A percentile compares a stretch with the other conserved stretches of the same genome.
Conservation (phyloP, 2,113 vertebrate genomes). For the Microcebus griseorufus region DNA sequence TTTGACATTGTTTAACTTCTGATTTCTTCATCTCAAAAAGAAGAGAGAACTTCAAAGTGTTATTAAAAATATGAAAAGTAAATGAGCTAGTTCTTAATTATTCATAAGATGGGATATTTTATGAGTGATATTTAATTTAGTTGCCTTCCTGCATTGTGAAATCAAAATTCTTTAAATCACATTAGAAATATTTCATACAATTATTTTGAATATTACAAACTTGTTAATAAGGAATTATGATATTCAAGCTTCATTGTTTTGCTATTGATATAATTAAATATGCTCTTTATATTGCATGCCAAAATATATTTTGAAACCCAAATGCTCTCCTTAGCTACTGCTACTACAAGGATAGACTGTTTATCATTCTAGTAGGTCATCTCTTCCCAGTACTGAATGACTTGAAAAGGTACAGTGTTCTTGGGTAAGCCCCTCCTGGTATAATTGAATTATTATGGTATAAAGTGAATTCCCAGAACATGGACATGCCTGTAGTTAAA, state of each 20-base stretch:
- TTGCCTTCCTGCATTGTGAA: constrained; percentile 21
- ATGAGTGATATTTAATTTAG: constrained; percentile 36
- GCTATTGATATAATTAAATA: constrained; percentile 27
- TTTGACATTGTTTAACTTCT: constrained; percentile 42
- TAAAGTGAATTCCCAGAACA: constrained; percentile 33
- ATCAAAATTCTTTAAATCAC: constrained; percentile 19
- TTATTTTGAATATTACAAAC: constrained; percentile 13
- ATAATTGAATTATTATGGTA: constrained; percentile 16
- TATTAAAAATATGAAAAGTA: constrained; percentile 42
- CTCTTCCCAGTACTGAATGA: constrained; percentile 40
- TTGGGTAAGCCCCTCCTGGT: background rate
- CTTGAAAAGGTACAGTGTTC: constrained; percentile 34
- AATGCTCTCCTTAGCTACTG: background rate
- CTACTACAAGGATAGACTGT: background rate
- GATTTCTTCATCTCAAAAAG: background rate
- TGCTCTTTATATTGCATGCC: constrained; percentile 22
- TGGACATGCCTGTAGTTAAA: background rate
- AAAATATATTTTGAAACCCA: constrained; percentile 53
- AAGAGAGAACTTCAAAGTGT: constrained; percentile 13
- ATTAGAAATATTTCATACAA: constrained; percentile 5
- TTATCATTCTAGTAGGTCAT: background rate
- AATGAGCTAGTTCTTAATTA: constrained; percentile 8
- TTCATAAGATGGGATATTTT: background rate
- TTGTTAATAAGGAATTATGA: constrained; percentile 20
- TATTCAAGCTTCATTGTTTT: constrained; percentile 7